Conservation (phyloP, 2,888 invertebrate genomes). For the Napeogenes sylphis region DNA sequence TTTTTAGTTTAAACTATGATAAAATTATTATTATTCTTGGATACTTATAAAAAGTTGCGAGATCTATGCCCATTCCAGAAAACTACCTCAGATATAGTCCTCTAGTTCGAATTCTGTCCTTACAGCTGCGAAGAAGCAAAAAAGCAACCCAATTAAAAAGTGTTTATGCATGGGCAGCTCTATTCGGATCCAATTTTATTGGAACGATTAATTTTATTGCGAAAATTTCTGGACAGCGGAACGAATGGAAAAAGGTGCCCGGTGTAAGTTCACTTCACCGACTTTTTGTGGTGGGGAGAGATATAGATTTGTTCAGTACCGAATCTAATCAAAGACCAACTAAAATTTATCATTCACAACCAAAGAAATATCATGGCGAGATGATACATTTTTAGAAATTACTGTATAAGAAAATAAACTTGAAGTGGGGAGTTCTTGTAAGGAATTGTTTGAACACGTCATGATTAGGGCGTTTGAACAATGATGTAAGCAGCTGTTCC, state of each 20-base stretch:
- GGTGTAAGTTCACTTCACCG: constrained; percentile 48
- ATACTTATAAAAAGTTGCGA: too few species aligned
- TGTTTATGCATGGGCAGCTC: constrained; percentile 73
- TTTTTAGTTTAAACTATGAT: neutral
- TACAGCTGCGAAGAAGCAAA: constrained; percentile 61
- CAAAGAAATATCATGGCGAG: neutral
- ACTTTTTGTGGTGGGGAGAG: constrained; percentile 66
- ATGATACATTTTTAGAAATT: neutral
- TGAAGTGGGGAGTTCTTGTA: constrained; percentile 15
- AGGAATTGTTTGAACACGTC: constrained; percentile 27
- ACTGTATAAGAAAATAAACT: constrained; percentile 12
- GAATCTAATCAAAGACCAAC: constrained; percentile 66
- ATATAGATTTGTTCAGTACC: constrained; percentile 58
- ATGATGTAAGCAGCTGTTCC: constrained; percentile 38
- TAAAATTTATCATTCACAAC: constrained; percentile 46
- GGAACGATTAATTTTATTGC: constrained; percentile 77
- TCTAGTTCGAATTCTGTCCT: constrained; percentile 65
- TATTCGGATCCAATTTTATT: constrained; percentile 72
- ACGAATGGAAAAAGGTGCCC: constrained; percentile 64
- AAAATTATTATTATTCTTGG: neutral
- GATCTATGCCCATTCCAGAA: neutral
- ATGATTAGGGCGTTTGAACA: constrained; percentile 29
- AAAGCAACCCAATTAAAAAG: constrained; percentile 74
- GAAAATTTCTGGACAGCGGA: constrained; percentile 74
- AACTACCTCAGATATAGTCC: constrained; percentile 37